Evolutionary conservation across 2,888 invertebrate genomes (phyloP).

Genomic region (Gari tellinella): DNA sequence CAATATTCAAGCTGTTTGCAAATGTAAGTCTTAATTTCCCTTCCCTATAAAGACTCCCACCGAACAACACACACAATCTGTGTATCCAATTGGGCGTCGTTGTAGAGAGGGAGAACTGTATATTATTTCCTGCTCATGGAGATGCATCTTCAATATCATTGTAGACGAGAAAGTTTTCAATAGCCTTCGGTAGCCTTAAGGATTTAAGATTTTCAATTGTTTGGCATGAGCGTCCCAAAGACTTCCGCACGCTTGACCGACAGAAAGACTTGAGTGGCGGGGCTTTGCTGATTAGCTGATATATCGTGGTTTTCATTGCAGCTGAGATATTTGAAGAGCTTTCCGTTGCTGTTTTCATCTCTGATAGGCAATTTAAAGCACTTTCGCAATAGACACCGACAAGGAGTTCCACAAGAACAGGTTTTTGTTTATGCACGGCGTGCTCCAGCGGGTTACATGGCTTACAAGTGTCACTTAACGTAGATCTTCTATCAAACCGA

Average conservation of each 20-base stretch:
- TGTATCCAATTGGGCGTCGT: too few species aligned
- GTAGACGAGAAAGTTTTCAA: constrained; percentile 69
- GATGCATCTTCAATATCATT: constrained; percentile 59
- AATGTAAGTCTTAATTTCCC: too few species aligned
- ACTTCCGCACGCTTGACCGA: constrained; percentile 63
- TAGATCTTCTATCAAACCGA: constrained; percentile 93
- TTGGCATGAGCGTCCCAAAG: constrained; percentile 58
- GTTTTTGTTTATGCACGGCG: constrained; percentile 73
- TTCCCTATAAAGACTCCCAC: too few species aligned
- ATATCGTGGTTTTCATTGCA: constrained; percentile 26
- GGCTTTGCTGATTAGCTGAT: constrained; percentile 45
- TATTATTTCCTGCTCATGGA: too few species aligned
- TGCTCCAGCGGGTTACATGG: constrained; percentile 77
- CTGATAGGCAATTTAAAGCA: constrained; percentile 58
- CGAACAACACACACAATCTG: too few species aligned
- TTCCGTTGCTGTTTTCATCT: constrained; percentile 32
- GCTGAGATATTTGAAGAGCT: constrained; percentile 14
- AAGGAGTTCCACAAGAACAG: constrained; percentile 68
- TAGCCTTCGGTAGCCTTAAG: constrained; percentile 68
- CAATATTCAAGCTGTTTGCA: too few species aligned
- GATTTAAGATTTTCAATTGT: constrained; percentile 57
- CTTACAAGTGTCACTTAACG: constrained; percentile 89
- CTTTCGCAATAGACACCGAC: constrained; percentile 73
- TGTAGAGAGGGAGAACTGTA: too few species aligned
- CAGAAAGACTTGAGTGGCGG: constrained; percentile 69